These are phyloP conservation scores for Oxyura jamaicensis DNA, from an alignment of 2,113 vertebrate genomes.

Conservation along the genomic window DNA sequence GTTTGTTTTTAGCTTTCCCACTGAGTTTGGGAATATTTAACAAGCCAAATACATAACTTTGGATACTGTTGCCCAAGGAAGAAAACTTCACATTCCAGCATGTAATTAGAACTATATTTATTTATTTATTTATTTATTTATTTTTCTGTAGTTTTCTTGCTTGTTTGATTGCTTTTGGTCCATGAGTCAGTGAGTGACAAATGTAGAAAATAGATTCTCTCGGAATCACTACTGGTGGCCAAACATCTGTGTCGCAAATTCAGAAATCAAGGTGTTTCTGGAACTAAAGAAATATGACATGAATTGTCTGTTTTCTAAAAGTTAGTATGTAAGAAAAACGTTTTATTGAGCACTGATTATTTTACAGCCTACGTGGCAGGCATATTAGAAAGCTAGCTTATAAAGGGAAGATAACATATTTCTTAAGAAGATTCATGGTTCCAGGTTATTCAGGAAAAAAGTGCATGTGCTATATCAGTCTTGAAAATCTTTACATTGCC, in stretches of 20 bases:
- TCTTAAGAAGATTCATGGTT: not conserved
- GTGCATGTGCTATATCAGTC: not conserved
- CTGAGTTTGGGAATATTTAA: not conserved
- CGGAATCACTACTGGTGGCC: not conserved
- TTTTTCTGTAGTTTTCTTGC: not conserved
- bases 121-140: not conserved
- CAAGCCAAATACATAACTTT: not conserved
- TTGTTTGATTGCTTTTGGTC: not conserved
- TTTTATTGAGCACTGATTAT: not conserved
- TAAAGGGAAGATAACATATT: not conserved
- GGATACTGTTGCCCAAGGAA: not conserved
- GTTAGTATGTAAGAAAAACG: not conserved
- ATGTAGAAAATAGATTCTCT: not conserved
- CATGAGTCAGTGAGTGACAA: not conserved
- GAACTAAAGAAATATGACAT: not conserved
- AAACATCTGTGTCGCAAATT: not conserved
- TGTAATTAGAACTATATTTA: not conserved
- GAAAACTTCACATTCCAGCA: not conserved
- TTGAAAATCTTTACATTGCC: not conserved
- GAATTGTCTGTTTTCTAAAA: not conserved
- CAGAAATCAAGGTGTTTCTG: not conserved
- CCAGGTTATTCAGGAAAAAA: not conserved
- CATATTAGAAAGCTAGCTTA: not conserved
- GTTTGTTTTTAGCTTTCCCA: not conserved
- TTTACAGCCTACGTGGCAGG: not conserved